Conservation (phyloP, 2,113 vertebrate genomes). For the Megaceryle maxima region DNA sequence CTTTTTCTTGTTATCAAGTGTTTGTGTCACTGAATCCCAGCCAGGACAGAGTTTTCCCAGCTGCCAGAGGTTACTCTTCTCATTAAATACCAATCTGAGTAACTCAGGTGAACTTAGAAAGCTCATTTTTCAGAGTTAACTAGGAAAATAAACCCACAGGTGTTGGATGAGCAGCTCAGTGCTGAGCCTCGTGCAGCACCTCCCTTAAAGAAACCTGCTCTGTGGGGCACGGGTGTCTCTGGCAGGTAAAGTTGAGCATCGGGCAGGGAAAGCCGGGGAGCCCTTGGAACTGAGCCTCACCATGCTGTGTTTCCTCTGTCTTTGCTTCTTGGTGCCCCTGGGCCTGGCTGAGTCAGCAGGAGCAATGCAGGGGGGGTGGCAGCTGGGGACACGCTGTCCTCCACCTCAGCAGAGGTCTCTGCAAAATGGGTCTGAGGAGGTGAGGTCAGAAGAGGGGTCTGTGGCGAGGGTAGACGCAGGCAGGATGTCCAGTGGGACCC, state of each 20-base stretch:
- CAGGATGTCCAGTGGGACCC: neutral
- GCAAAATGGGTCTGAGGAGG: neutral
- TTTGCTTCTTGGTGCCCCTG: neutral
- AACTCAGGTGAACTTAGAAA: neutral
- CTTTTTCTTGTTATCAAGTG: neutral
- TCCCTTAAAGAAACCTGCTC: neutral
- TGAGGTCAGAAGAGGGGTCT: neutral
- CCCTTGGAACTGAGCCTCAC: fast-evolving
- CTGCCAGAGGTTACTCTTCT: neutral
- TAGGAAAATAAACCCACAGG: neutral
- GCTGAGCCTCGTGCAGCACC: fast-evolving
- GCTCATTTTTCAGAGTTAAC: neutral
- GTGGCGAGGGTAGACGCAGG: neutral
- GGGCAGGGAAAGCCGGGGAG: neutral
- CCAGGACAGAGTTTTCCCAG: neutral
- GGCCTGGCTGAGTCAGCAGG: fast-evolving
- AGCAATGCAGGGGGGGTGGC: neutral
- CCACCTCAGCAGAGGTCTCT: neutral
- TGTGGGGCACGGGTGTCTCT: fast-evolving
- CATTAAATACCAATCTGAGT: neutral
- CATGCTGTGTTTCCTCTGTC: neutral
- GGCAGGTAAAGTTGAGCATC: neutral
- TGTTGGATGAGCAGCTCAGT: neutral
- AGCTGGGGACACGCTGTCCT: neutral
- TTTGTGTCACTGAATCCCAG: neutral